Percentiles rank a stretch among this genome's conserved stretches.
Evolutionary conservation across 1,140 invertebrate genomes (phyloP).

Genomic region (Drosophila asahinai): DNA sequence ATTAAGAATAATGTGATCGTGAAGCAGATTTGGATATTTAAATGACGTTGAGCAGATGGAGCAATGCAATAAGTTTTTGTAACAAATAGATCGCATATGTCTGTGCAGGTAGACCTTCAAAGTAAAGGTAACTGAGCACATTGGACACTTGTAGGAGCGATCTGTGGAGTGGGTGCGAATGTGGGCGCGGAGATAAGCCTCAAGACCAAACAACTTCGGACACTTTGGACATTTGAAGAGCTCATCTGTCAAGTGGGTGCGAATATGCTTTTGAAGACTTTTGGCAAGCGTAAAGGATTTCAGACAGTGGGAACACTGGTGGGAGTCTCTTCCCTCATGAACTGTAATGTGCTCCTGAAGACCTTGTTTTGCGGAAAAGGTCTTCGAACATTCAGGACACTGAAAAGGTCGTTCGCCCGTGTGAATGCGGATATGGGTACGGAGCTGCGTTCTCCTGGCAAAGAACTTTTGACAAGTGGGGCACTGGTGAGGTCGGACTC

Average conservation of each 20-base stretch:
- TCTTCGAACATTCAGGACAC: not conserved
- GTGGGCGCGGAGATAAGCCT: not conserved
- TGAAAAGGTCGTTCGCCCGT: slow-evolving; percentile 11
- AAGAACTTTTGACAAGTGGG: not conserved
- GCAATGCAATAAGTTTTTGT: not conserved
- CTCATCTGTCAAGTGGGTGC: not conserved
- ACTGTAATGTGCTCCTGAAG: not conserved
- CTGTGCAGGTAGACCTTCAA: not conserved
- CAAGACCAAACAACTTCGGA: not conserved
- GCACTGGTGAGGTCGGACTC: slow-evolving; percentile 1
- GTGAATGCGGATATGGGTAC: slow-evolving; percentile 3
- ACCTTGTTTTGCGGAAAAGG: not conserved
- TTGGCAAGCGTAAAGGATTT: not conserved
- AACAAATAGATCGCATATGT: not conserved
- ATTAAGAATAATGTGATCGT: not conserved
- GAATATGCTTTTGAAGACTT: not conserved
- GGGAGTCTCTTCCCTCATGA: not conserved
- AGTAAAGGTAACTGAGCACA: not conserved
- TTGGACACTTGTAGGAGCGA: not conserved
- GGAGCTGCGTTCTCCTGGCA: not conserved
- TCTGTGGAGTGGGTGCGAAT: not conserved
- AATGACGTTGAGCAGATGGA: not conserved
- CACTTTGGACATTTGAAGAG: not conserved
- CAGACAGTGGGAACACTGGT: not conserved
- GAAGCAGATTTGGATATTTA: not conserved